Base-by-base conservation (phyloP, 2,888 invertebrate species). In the Agrochola circellaris region DNA sequence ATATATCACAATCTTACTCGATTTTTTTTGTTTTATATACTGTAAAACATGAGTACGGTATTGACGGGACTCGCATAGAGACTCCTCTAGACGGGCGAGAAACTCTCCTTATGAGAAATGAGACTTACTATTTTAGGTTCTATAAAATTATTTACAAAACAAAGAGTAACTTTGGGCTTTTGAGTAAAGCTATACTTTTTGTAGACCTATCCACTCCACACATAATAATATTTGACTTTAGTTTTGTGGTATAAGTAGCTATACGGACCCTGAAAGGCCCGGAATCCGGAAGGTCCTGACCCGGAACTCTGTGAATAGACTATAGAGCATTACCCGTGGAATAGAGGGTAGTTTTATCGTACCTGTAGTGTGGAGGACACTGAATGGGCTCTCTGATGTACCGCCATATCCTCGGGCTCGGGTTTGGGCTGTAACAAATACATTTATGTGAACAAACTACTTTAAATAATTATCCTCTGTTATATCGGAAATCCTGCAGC, bases 351-450 rank as follows among this genome's bases (percentile, higher is more conserved):
- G 30, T 42, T n/a, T 15, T 38, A 51, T 65, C 58, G 93, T 89
- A 97, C 97, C 94, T 97, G 97, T 79, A 97, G 90, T 38, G 95
- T 95, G 5, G 96, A 95, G 0, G 97, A 97, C 13, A 97, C 96
- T 0, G 97, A 97, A 90, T 97, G 97, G 66, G 97, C 97, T 76
- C 97, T 94, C 81, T 97, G 97, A 91, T 98, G 98, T 2, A 97
- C 97, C 90, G 94, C 92, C 92, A 95, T 93, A 73, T 97, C 97
- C 7, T 97, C 97, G 60, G 94, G 95, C 34, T 97, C 97, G 4
- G 93, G 85, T 90, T 97, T 97, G 5, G 95, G 94, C 96, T 97
- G 93, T 9, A 97, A 93, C 89, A 90, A 92, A 76, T 9, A 75
- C 13, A 30, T 17, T 7, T n/a, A 15, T 15, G 9, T 68, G 15